Conservation (phyloP, 2,888 invertebrate genomes). For the Agrotis puta region DNA sequence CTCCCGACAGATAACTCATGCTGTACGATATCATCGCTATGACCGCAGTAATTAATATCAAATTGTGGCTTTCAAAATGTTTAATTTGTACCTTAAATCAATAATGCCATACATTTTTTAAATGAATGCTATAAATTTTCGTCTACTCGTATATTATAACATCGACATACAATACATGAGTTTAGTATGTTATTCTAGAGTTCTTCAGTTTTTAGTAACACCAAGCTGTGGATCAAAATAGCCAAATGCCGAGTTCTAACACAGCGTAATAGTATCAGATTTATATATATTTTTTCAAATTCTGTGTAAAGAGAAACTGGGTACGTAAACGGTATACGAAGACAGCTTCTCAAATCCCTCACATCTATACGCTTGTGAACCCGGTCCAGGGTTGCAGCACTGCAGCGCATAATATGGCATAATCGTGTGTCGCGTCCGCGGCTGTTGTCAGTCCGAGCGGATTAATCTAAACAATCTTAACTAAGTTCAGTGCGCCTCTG, state of each 20-base stretch:
- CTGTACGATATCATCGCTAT: slow-evolving; percentile 1
- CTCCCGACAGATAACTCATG: slow-evolving; percentile 7
- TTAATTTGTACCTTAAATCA: background rate
- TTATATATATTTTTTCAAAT: no score
- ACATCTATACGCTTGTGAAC: background rate
- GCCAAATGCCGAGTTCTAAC: no score
- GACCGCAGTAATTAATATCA: slow-evolving; percentile 8
- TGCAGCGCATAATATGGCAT: slow-evolving; percentile 28
- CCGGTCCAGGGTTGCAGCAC: background rate
- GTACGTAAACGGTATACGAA: background rate
- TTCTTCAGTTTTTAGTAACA: no score
- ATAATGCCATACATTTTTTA: no score
- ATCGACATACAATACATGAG: no score
- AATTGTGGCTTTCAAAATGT: background rate
- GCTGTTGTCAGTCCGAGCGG: slow-evolving; percentile 43
- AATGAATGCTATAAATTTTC: no score
- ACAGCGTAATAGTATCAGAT: no score
- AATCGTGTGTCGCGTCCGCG: slow-evolving; percentile 27
- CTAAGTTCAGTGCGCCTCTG: slow-evolving; percentile 58
- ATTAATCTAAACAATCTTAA: slow-evolving; percentile 71
- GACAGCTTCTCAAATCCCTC: slow-evolving; percentile 8
- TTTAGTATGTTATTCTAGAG: no score
- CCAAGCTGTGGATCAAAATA: no score
- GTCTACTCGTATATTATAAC: no score
- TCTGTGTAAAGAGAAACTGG: no score